Percentiles rank a stretch among this genome's conserved stretches.
Evolutionary conservation across 2,797 vertebrate species (phyloP).

Genomic region (Dendrocincla fuliginosa): DNA sequence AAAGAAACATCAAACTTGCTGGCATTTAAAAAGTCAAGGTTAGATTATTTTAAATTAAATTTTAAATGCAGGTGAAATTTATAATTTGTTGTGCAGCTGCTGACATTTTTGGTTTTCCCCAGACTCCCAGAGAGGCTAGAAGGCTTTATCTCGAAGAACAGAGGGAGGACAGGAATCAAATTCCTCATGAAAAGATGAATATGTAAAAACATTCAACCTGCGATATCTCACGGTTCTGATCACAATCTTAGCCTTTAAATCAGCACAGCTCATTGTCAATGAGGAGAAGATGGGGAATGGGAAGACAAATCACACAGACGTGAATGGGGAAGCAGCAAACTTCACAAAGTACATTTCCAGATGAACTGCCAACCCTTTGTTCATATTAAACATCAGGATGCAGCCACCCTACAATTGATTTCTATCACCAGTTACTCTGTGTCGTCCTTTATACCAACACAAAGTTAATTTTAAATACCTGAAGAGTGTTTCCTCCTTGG

Average conservation of each 20-base stretch:
- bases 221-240: not conserved
- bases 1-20: slow-evolving; percentile 33
- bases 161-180: not conserved
- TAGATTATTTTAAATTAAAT: slow-evolving; percentile 57
- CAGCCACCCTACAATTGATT: not conserved
- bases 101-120: slow-evolving; percentile 35
- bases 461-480: not conserved
- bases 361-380: not conserved
- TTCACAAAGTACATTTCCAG: not conserved
- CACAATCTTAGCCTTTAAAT: not conserved
- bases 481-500: not conserved
- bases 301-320: not conserved
- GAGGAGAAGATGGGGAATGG: not conserved
- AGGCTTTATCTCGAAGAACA: not conserved
- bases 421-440: not conserved
- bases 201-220: not conserved
- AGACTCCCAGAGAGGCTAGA: not conserved
- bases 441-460: not conserved
- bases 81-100: slow-evolving; percentile 34
- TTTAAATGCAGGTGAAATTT: slow-evolving; percentile 39
- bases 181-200: not conserved
- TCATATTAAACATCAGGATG: not conserved
- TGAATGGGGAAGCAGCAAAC: not conserved
- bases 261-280: not conserved
- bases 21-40: slow-evolving; percentile 30